A percentile compares a stretch with the other conserved stretches of the same genome.
phyloP scores from a whole-genome alignment of 1,140 invertebrate genomes.

The Trachymyrmex septentrionalis region DNA sequence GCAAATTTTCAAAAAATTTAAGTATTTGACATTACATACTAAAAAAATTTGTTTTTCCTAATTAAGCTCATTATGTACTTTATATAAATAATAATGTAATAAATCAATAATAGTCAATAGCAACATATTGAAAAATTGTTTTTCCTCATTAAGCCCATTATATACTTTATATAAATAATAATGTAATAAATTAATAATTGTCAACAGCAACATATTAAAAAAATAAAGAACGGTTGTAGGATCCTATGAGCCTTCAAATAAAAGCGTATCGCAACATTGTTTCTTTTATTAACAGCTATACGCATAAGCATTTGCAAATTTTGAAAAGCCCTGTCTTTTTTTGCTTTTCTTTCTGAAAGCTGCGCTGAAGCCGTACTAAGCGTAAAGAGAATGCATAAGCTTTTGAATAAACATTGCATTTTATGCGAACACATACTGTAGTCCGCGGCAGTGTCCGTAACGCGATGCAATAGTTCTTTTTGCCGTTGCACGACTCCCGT shows the following conservation, averaged over 20 bases:
- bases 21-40: too few species aligned
- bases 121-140: too few species aligned
- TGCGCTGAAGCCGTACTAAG: slow-evolving; percentile 35
- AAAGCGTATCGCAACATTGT: background rate
- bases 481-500: slow-evolving; percentile 75
- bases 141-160: too few species aligned
- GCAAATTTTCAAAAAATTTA: too few species aligned
- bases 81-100: background rate
- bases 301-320: slow-evolving; percentile 32
- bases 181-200: slow-evolving; percentile 6
- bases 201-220: background rate
- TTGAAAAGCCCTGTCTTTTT: slow-evolving; percentile 3
- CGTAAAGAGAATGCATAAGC: slow-evolving; percentile 23
- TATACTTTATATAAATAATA: background rate
- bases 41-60: too few species aligned
- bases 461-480: slow-evolving; percentile 77
- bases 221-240: background rate
- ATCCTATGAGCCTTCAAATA: background rate
- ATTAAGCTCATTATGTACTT: background rate
- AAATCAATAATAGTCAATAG: background rate
- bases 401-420: slow-evolving; percentile 35
- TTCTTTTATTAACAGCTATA: background rate
- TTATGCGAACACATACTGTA: slow-evolving; percentile 73
- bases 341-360: background rate
- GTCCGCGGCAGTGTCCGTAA: slow-evolving; percentile 77